These are phyloP conservation scores for Caenorhabditis sp. DNA, from an alignment of 2,888 invertebrate species.

Conservation along the genomic window DNA sequence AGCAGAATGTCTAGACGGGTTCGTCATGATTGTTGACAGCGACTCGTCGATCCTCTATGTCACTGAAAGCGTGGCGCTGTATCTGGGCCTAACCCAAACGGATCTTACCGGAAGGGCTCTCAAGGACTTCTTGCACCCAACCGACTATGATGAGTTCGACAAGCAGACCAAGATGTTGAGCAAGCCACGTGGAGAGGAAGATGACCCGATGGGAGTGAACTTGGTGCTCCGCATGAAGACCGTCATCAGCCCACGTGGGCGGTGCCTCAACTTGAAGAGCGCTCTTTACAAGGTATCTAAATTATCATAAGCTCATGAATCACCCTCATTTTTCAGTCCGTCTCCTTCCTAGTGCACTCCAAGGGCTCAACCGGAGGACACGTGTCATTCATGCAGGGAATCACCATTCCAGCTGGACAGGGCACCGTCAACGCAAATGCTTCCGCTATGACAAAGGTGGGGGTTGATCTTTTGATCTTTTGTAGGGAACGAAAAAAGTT, in stretches of 20 bases:
- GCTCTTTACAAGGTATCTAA: slow-evolving; percentile 92
- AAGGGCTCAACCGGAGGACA: slow-evolving; percentile 70
- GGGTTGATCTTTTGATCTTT: slow-evolving; percentile 12
- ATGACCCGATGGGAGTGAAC: slow-evolving; percentile 38
- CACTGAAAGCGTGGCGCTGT: slow-evolving; percentile 93
- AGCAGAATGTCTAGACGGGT: slow-evolving; percentile 89
- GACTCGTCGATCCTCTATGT: slow-evolving; percentile 95
- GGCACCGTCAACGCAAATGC: slow-evolving; percentile 72
- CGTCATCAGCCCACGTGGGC: slow-evolving; percentile 94
- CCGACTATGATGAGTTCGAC: slow-evolving; percentile 93
- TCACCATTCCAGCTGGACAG: slow-evolving; percentile 78
- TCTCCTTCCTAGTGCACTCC: slow-evolving; percentile 73
- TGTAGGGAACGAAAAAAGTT: background rate
- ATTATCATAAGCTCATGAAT: background rate
- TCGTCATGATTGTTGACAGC: slow-evolving; percentile 91
- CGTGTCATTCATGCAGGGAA: slow-evolving; percentile 74
- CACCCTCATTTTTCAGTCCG: slow-evolving; percentile 56
- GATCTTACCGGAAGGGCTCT: slow-evolving; percentile 96
- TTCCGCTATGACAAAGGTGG: slow-evolving; percentile 68
- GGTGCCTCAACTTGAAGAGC: slow-evolving; percentile 94
- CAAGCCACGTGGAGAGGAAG: slow-evolving; percentile 33
- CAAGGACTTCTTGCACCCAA: slow-evolving; percentile 95
- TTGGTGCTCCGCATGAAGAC: slow-evolving; percentile 92
- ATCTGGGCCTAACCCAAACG: slow-evolving; percentile 95
- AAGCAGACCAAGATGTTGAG: slow-evolving; percentile 42